Conservation (phyloP, 2,797 vertebrate genomes). For the Sebastes iracundus region DNA sequence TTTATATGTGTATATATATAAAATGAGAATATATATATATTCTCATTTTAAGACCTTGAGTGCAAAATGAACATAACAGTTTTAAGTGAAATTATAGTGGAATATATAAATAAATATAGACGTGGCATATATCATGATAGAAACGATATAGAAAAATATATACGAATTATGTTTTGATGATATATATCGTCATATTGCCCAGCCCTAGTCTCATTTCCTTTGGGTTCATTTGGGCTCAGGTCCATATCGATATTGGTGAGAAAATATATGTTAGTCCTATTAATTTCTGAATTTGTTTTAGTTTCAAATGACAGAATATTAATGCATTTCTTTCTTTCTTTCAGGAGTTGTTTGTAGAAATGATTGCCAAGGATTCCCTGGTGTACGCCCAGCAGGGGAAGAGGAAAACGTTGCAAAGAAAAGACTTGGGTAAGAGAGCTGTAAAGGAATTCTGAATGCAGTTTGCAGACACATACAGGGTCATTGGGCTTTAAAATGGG, state of each 20-base stretch:
- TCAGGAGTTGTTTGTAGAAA: conserved; percentile 96
- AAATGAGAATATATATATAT: too few species aligned
- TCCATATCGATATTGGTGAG: not conserved
- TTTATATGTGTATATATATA: too few species aligned
- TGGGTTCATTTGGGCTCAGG: not conserved
- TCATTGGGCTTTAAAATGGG: not conserved
- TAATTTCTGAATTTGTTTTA: not conserved
- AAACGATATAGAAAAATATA: too few species aligned
- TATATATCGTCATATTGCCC: too few species aligned
- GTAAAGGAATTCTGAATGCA: not conserved
- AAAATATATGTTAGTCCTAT: not conserved
- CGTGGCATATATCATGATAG: rapidly evolving
- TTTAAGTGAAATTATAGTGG: too few species aligned
- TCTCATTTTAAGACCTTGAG: too few species aligned
- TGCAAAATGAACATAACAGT: too few species aligned
- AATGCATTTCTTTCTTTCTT: not conserved
- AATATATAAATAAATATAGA: too few species aligned
- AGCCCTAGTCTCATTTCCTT: not conserved
- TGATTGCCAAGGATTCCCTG: conserved; percentile 94
- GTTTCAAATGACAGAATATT: not conserved
- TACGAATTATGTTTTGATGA: too few species aligned
- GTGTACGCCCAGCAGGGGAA: conserved; percentile 94
- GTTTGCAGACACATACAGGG: not conserved
- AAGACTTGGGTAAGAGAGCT: conserved; percentile 88
- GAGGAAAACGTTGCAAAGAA: conserved; percentile 96